A percentile compares a stretch with the other conserved stretches of the same genome.
These are phyloP conservation scores for Sinodicranocentrus sp. DNA, from an alignment of 2,888 invertebrate species.

Conservation along the genomic window DNA sequence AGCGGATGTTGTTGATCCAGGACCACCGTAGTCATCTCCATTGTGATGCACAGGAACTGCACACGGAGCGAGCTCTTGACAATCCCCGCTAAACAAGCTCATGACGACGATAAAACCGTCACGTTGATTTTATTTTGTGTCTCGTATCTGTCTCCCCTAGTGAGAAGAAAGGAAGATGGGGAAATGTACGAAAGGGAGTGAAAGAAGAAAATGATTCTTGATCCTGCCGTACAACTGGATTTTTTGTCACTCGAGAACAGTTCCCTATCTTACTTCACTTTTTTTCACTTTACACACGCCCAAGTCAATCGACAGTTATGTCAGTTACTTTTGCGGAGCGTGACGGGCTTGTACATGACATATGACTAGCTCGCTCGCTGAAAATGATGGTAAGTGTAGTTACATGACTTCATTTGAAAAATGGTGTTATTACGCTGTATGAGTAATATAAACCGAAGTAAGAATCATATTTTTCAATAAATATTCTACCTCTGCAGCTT, in stretches of 20 bases:
- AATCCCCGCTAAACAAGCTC: conserved; percentile 66
- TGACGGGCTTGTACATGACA: background rate
- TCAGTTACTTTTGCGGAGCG: background rate
- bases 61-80: conserved; percentile 67
- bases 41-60: conserved; percentile 62
- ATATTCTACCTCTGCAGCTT: background rate
- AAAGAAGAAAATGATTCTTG: no score
- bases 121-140: background rate
- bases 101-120: conserved; percentile 55
- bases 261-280: background rate
- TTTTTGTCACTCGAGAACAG: no score
- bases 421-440: no score
- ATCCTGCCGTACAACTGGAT: no score
- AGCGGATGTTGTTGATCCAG: conserved; percentile 17
- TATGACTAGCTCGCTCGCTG: background rate
- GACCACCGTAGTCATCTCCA: conserved; percentile 21
- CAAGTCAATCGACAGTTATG: background rate
- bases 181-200: background rate
- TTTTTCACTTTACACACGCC: background rate
- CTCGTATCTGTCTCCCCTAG: background rate
- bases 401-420: background rate
- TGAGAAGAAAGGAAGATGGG: background rate
- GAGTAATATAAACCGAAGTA: no score
- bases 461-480: background rate
- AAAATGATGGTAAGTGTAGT: background rate